These are phyloP conservation scores for Thamnaconus septentrionalis DNA, from an alignment of 2,113 vertebrate species.

Conservation along the genomic window DNA sequence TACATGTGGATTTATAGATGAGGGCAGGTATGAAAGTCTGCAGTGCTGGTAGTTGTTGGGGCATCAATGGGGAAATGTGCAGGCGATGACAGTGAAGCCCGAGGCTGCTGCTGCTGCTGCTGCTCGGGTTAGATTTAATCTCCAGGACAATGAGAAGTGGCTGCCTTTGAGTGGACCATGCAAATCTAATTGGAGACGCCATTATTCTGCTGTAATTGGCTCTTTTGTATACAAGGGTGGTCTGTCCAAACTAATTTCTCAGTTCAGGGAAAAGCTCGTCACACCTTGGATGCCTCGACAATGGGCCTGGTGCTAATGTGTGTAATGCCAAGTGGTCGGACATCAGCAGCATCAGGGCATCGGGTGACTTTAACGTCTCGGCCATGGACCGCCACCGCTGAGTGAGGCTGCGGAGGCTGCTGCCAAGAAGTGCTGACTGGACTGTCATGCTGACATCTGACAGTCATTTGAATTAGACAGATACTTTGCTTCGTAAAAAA, in stretches of 20 bases:
- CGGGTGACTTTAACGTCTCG: constrained; percentile 13
- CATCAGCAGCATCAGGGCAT: constrained; percentile 11
- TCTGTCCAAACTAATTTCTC: constrained; percentile 60
- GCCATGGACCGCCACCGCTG: not conserved
- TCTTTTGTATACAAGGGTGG: constrained; percentile 41
- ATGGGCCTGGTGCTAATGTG: constrained; percentile 16
- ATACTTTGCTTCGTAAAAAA: no score
- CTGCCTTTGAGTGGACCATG: constrained; percentile 33
- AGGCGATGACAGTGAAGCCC: constrained; percentile 8
- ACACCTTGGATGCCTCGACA: constrained; percentile 31
- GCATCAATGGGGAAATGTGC: not conserved
- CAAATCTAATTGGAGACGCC: constrained; percentile 62
- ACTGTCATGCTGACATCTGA: not conserved
- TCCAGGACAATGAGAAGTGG: constrained; percentile 40
- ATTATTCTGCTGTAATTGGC: constrained; percentile 61
- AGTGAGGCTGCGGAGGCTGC: not conserved
- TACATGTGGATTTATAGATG: no score
- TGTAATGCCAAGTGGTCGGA: constrained; percentile 7
- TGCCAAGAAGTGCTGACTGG: not conserved
- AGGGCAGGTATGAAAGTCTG: not conserved
- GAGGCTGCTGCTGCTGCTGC: constrained; percentile 14
- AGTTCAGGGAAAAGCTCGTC: constrained; percentile 12
- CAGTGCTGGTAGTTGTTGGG: not conserved
- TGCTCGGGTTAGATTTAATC: constrained; percentile 43
- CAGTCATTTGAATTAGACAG: not conserved